These are phyloP conservation scores for Ochropleura plecta DNA, from an alignment of 2,888 invertebrate species.

Conservation along the genomic window DNA sequence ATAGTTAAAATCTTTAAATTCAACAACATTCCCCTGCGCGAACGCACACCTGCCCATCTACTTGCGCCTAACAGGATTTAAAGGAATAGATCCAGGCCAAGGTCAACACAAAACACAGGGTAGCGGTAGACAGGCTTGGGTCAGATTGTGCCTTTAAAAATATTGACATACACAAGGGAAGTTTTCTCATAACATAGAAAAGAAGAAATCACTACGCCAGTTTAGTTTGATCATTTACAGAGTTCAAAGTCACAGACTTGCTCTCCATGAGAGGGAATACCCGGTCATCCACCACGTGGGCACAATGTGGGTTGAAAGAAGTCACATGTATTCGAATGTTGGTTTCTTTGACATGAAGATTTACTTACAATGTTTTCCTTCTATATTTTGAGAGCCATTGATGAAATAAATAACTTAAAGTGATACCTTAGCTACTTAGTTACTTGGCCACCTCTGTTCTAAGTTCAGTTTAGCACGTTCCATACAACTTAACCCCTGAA, in stretches of 20 bases:
- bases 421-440: no score
- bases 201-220: background rate
- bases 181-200: background rate
- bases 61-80: no score
- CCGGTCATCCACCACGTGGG: background rate
- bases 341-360: background rate
- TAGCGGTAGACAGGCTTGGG: background rate
- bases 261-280: background rate
- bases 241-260: background rate
- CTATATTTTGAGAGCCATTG: no score
- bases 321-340: background rate
- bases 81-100: no score
- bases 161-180: background rate
- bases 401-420: no score
- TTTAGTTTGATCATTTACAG: background rate
- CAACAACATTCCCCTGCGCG: no score
- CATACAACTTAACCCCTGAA: no score
- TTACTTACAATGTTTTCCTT: background rate
- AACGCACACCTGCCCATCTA: no score
- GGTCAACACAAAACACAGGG: background rate
- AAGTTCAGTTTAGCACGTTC: no score
- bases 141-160: no score
- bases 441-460: no score
- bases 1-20: no score
- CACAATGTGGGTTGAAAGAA: background rate